Evolutionary conservation across 2,888 invertebrate species (phyloP).

Genomic region (Hirtodrosophila alboralis): DNA sequence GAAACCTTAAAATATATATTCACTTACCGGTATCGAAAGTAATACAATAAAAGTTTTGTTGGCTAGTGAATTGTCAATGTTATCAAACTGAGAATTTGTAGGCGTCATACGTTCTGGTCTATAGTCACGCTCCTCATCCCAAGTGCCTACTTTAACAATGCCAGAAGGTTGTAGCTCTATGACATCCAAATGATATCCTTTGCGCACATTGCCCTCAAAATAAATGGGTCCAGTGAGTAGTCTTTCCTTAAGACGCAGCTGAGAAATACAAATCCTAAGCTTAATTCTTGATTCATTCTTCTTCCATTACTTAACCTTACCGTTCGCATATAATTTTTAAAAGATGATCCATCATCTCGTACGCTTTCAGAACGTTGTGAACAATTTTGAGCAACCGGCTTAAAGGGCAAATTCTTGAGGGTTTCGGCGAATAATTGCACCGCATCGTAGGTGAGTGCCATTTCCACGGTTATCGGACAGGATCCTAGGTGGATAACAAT

Average conservation of each 20-base stretch:
- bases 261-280: not conserved
- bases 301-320: conserved; percentile 52
- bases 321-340: conserved; percentile 90
- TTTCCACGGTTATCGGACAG: conserved; percentile 86
- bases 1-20: not conserved
- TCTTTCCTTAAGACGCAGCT: conserved; percentile 67
- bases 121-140: conserved; percentile 88
- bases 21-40: conserved; percentile 87
- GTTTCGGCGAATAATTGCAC: conserved; percentile 92
- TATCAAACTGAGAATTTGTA: conserved; percentile 84
- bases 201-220: conserved; percentile 91
- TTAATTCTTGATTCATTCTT: not conserved
- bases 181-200: conserved; percentile 88
- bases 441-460: conserved; percentile 93
- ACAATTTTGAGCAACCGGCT: conserved; percentile 86
- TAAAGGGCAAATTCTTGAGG: conserved; percentile 87
- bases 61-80: conserved; percentile 87
- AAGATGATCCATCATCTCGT: conserved; percentile 92
- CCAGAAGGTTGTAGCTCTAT: conserved; percentile 88
- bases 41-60: conserved; percentile 90
- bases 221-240: conserved; percentile 89
- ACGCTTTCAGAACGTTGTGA: conserved; percentile 84
- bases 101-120: conserved; percentile 85
- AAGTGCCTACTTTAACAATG: conserved; percentile 88
- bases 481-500: conserved; percentile 62